Base-by-base conservation (phyloP, 1,140 invertebrate genomes). In the Himalopsyche phryganea region DNA sequence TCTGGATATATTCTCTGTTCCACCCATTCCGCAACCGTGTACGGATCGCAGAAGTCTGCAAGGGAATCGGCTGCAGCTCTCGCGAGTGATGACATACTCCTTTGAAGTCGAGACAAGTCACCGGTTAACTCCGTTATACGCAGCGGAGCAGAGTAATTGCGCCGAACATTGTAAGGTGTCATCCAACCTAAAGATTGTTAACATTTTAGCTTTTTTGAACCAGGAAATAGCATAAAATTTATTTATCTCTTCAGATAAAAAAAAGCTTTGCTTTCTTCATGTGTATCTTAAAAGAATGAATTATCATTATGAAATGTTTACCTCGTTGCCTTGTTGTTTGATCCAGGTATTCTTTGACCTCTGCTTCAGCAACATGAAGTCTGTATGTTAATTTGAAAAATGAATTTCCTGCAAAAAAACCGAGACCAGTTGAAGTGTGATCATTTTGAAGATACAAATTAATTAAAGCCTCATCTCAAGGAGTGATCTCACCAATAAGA, bases 101-200 rank as follows among this genome's bases (percentile, higher is more conserved):
- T 80, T 58, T 84, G 85, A 11, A 84, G 68, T 32, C 80, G 77
- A 10, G 85, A 81, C 45, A 89, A 77, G 46, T 89, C 85, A 6
- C 69, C 67, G 14, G 86, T 81, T 15, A 85, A 77, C 66, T 86
- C 87, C 54, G 88, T 86, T 0, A 92, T 80, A 7, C 89, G 76
- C 59, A 85, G 79, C 0, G 89, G 86, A 58, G 83, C 86, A 3
- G 87, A 86, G 61, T 87, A 91, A 60, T 86, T 87, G 63, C 87
- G 82, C n/a, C 86, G 80, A 1, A 90, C 75, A 68, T 91, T 92
- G 66, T 91, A 92, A 4, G 85, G 80, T 6, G 88, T 91, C 64
- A 91, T 73, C 90, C 90, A 93, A 14, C 86, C 79, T 63, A 14
- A 6, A 42, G 42, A n/a, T n/a, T n/a, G n/a, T n/a, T n/a, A n/a